Evolutionary conservation across 1,140 invertebrate genomes (phyloP), one percentile per base, ranked within the genome.

Genomic region (Zaprionus ornatus): DNA sequence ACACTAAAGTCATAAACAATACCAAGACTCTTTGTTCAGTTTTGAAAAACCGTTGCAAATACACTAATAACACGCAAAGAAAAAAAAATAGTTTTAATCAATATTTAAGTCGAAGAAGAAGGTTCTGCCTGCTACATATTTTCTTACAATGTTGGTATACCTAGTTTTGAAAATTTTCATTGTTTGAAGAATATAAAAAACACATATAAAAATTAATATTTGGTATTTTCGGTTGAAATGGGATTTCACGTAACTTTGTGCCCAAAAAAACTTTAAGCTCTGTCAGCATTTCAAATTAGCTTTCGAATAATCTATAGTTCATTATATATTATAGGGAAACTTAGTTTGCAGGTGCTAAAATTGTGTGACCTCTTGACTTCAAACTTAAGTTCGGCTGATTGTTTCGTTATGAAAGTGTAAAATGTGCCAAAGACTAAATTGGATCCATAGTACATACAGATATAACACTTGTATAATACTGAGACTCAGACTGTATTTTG

Each of bases 401-500:
- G 32, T 67, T 63, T 59, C 29, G 71, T 61, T 77, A 68, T 42
- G 63, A 77, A 73, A 73, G 64, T 57, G 40, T 32, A 4, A 73
- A 74, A 74, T 55, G 42, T 68, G 63, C 12, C 61, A 71, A 25
- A 59, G 13, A 62, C 50, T 50, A 62, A 72, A 54, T 60, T 61
- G 50, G 48, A 37, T 21, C 13, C n/a, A 35, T n/a, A 56, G 37
- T 17, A 13, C n/a, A 23, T 9, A n/a, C 17, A 12, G 12, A 50
- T 50, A 21, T 19, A 21, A 50, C 10, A 17, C 45, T 50, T 50
- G 19, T 21, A 50, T 50, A 50, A 50, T 21, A 23, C 45, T 13
- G 17, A 50, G 45, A 4, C 45, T 48, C 45, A 9, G 19, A 25
- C 23, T n/a, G 12, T 32, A 10, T 32, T 32, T 32, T 9, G 29